A percentile compares a stretch with the other conserved stretches of the same genome.
Evolutionary conservation across 1,140 invertebrate species (phyloP).

Genomic region (Himalopsyche phryganea): DNA sequence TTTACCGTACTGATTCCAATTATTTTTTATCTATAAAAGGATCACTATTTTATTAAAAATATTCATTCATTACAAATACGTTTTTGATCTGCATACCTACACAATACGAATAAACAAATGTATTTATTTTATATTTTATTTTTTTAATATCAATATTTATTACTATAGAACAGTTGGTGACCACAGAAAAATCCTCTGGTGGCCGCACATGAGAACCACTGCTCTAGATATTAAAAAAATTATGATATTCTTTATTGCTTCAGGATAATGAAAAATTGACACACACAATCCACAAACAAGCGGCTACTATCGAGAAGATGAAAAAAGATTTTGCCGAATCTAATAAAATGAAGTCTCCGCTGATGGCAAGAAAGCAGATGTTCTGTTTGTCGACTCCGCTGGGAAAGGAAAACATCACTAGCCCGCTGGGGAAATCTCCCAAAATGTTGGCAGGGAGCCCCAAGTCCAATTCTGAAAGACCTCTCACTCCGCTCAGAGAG

Average conservation of each 20-base stretch:
- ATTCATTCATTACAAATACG: too few relatives aligned
- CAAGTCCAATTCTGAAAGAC: slow-evolving; percentile 3
- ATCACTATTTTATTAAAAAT: too few relatives aligned
- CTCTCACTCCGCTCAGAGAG: slow-evolving; percentile 18
- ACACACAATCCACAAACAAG: slow-evolving; percentile 21
- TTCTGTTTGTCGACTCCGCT: background rate
- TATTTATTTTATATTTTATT: too few relatives aligned
- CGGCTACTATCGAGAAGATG: slow-evolving; percentile 22
- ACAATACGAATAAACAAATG: too few relatives aligned
- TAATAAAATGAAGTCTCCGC: slow-evolving; percentile 10
- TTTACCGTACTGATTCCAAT: too few relatives aligned
- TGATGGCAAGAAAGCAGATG: slow-evolving; percentile 16
- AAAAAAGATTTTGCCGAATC: slow-evolving; percentile 11
- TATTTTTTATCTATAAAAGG: too few relatives aligned
- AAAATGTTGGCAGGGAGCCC: slow-evolving; percentile 3
- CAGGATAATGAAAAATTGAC: slow-evolving; percentile 28
- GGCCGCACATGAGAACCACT: too few relatives aligned
- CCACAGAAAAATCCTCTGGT: too few relatives aligned
- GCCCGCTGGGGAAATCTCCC: slow-evolving; percentile 18
- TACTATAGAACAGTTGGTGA: too few relatives aligned
- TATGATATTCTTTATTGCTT: slow-evolving; percentile 9
- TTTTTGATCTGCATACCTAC: too few relatives aligned
- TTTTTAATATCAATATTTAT: too few relatives aligned
- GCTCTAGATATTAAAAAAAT: too few relatives aligned
- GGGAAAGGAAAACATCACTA: slow-evolving; percentile 25